phyloP scores from a whole-genome alignment of 2,888 invertebrate species.

The Strigamia crassipes region DNA sequence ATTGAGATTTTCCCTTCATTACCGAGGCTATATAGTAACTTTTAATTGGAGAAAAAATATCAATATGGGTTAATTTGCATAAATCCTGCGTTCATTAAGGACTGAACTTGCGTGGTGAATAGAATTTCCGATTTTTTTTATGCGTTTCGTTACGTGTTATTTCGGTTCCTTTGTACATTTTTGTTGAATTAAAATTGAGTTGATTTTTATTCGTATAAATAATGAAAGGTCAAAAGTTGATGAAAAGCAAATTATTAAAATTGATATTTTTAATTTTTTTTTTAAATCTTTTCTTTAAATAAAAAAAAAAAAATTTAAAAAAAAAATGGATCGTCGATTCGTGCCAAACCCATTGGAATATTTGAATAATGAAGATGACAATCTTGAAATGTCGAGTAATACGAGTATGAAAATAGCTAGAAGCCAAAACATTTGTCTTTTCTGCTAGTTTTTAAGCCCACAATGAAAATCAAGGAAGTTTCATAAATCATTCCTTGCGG shows the following conservation, averaged over 20 bases:
- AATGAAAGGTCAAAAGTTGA: too few species aligned
- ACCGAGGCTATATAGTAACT: background rate
- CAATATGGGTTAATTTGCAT: background rate
- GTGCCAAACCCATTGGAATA: background rate
- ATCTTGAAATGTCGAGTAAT: background rate
- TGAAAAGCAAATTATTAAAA: too few species aligned
- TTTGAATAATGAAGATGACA: background rate
- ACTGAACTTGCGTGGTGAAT: too few species aligned
- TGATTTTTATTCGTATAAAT: too few species aligned
- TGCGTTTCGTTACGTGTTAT: too few species aligned
- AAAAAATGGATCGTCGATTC: background rate
- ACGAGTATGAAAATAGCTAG: background rate
- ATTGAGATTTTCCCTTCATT: constrained; percentile 12
- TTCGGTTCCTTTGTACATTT: too few species aligned
- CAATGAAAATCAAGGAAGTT: background rate
- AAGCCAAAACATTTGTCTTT: constrained; percentile 29
- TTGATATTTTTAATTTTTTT: too few species aligned
- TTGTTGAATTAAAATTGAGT: background rate
- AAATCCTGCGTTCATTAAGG: too few species aligned
- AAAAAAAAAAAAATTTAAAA: background rate
- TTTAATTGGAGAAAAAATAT: background rate
- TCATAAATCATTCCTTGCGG: background rate
- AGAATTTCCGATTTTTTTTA: too few species aligned
- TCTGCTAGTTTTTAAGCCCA: background rate
- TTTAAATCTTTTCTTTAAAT: too few species aligned